Percentiles rank a stretch among this genome's conserved stretches.
Conservation (phyloP, 1,140 invertebrate species). For the Sinonovacula constricta region DNA sequence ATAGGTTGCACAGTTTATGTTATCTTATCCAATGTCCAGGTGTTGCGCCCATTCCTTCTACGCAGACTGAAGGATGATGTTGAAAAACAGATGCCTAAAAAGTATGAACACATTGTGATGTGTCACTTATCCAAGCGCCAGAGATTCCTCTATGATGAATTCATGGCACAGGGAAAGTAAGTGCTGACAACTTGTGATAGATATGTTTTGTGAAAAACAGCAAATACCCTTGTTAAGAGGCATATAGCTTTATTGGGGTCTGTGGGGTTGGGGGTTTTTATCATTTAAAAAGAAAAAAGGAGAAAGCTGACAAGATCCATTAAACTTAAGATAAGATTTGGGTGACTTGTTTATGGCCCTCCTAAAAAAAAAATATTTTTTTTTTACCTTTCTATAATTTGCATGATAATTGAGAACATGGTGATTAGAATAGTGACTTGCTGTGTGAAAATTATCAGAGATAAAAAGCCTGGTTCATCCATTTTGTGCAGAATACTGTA, state of each 20-base stretch:
- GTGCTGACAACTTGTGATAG: no score
- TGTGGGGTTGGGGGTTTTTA: no score
- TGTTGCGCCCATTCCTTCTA: constrained; percentile 97
- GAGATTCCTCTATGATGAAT: constrained; percentile 99
- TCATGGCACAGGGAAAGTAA: constrained; percentile 98
- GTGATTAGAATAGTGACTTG: neutral
- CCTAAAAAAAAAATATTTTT: no score
- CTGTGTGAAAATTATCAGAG: neutral
- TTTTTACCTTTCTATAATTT: no score
- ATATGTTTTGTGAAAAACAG: no score
- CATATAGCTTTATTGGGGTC: no score
- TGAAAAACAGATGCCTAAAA: constrained; percentile 99
- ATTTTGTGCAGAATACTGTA: neutral
- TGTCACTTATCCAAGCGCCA: constrained; percentile 98
- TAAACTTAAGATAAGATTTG: no score
- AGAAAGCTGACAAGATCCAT: no score
- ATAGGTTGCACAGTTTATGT: neutral
- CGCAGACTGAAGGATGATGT: constrained; percentile 98
- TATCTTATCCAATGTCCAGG: no score
- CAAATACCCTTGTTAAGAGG: no score
- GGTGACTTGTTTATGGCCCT: no score
- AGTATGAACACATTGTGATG: constrained; percentile 98
- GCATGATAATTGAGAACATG: neutral
- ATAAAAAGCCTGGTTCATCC: neutral
- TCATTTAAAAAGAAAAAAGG: no score